These are phyloP conservation scores for Helleia helle DNA, from an alignment of 2,888 invertebrate species.

Conservation along the genomic window DNA sequence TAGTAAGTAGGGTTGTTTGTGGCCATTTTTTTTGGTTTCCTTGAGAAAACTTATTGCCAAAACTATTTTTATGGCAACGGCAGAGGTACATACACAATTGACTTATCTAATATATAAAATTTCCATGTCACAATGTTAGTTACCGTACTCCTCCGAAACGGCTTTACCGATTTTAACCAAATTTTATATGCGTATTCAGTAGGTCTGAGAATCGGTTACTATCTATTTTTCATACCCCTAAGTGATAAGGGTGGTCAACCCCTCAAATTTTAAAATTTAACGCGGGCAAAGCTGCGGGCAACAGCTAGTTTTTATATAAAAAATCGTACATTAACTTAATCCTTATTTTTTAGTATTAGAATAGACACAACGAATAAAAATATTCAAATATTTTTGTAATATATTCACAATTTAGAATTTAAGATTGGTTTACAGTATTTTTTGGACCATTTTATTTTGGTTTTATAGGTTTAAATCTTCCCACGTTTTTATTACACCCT, in stretches of 20 bases:
- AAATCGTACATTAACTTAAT: conserved; percentile 20
- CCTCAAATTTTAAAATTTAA: no score
- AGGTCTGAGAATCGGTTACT: no score
- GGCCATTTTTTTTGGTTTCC: conserved; percentile 47
- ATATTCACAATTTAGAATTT: conserved; percentile 40
- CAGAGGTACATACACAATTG: conserved; percentile 15
- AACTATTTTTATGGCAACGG: conserved; percentile 15
- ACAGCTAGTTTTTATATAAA: no score
- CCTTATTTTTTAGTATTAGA: conserved; percentile 17
- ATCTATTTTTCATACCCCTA: no score
- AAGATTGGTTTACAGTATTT: conserved; percentile 52
- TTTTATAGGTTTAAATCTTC: conserved; percentile 32
- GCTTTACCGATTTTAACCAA: no score
- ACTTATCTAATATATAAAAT: no score
- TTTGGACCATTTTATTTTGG: conserved; percentile 32
- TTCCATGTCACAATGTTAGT: no score
- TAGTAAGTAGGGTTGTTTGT: conserved; percentile 24
- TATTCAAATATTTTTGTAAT: conserved; percentile 41
- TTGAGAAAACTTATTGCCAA: conserved; percentile 27
- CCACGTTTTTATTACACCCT: conserved; percentile 40
- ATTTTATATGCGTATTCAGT: no score
- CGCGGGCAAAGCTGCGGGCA: no score
- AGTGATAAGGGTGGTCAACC: no score
- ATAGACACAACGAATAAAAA: conserved; percentile 48
- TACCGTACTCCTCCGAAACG: no score